These are phyloP conservation scores for Cordylochernes scorpioides DNA, from an alignment of 2,888 invertebrate species.

Conservation along the genomic window DNA sequence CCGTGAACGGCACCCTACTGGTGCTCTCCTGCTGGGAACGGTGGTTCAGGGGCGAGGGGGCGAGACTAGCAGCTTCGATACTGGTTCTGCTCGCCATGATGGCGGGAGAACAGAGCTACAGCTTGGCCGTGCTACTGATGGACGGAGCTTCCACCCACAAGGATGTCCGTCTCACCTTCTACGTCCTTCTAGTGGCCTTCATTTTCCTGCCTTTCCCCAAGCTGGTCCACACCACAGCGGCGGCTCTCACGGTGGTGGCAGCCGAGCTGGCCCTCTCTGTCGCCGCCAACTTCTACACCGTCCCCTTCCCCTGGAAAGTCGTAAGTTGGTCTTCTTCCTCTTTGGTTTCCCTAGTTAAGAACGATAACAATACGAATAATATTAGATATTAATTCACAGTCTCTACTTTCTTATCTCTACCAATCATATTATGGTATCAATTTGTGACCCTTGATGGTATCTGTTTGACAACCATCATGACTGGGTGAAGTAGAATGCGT, in stretches of 20 bases:
- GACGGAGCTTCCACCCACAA: slow-evolving; percentile 1
- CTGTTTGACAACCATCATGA: too few relatives aligned
- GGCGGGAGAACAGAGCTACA: slow-evolving; percentile 3
- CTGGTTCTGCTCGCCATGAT: slow-evolving; percentile 12
- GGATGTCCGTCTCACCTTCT: slow-evolving; percentile 16
- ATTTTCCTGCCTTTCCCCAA: slow-evolving; percentile 54
- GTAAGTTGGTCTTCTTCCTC: too few relatives aligned
- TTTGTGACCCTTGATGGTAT: too few relatives aligned
- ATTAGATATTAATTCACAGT: too few relatives aligned
- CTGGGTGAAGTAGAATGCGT: too few relatives aligned
- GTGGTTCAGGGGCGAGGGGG: slow-evolving; percentile 9
- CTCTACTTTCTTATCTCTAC: too few relatives aligned
- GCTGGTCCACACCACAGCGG: slow-evolving; percentile 37
- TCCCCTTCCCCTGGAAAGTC: too few relatives aligned
- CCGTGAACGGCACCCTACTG: slow-evolving; percentile 4
- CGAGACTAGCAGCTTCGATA: slow-evolving; percentile 10
- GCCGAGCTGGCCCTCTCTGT: slow-evolving; percentile 34
- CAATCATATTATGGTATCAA: too few relatives aligned
- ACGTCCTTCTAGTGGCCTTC: slow-evolving; percentile 44
- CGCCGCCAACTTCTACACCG: not conserved
- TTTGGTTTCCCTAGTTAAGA: too few relatives aligned
- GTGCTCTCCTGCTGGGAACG: slow-evolving; percentile 10
- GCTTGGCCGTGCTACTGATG: slow-evolving; percentile 2
- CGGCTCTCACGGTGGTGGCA: slow-evolving; percentile 39
- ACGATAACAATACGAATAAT: too few relatives aligned